Evolutionary conservation across 2,113 vertebrate species (phyloP).

Genomic region (Toxotes chatareus): DNA sequence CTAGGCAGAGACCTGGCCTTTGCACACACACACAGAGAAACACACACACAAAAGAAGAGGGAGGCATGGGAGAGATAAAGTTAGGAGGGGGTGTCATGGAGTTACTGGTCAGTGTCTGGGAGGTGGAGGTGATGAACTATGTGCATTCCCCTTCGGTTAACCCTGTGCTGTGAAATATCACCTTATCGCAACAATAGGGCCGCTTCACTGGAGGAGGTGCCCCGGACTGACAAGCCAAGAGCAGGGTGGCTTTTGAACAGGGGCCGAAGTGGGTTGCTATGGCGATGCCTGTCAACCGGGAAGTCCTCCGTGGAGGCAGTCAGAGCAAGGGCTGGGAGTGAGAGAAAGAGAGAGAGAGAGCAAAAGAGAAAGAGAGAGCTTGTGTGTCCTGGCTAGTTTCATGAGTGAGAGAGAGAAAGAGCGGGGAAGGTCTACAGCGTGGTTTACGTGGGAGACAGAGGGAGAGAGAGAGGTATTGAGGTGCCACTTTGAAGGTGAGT

Average conservation of each 20-base stretch:
- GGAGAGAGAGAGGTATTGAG: slow-evolving; percentile 54
- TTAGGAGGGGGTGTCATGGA: slow-evolving; percentile 42
- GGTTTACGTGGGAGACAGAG: slow-evolving; percentile 40
- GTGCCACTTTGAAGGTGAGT: slow-evolving; percentile 72
- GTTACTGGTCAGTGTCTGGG: slow-evolving; percentile 56
- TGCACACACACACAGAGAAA: slow-evolving; percentile 28
- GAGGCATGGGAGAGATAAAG: slow-evolving; percentile 48
- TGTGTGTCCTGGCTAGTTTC: slow-evolving; percentile 63
- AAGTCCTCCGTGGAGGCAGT: slow-evolving; percentile 76
- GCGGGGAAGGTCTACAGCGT: slow-evolving; percentile 41
- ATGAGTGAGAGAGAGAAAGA: slow-evolving; percentile 42
- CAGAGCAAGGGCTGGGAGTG: slow-evolving; percentile 64
- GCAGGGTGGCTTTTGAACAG: slow-evolving; percentile 72
- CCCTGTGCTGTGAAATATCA: slow-evolving; percentile 82
- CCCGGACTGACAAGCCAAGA: slow-evolving; percentile 69
- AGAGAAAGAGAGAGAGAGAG: slow-evolving; percentile 46
- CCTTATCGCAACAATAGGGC: slow-evolving; percentile 81
- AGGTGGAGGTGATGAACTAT: slow-evolving; percentile 73
- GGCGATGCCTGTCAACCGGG: slow-evolving; percentile 81
- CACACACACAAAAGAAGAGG: slow-evolving; percentile 37
- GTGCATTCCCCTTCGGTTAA: slow-evolving; percentile 78
- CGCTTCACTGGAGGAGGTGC: slow-evolving; percentile 69
- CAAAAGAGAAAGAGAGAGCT: slow-evolving; percentile 33
- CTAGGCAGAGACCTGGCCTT: slow-evolving; percentile 50
- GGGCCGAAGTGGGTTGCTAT: slow-evolving; percentile 73